Evolutionary conservation across 2,113 vertebrate species (phyloP).

Genomic region (Ochotona curzoniae): DNA sequence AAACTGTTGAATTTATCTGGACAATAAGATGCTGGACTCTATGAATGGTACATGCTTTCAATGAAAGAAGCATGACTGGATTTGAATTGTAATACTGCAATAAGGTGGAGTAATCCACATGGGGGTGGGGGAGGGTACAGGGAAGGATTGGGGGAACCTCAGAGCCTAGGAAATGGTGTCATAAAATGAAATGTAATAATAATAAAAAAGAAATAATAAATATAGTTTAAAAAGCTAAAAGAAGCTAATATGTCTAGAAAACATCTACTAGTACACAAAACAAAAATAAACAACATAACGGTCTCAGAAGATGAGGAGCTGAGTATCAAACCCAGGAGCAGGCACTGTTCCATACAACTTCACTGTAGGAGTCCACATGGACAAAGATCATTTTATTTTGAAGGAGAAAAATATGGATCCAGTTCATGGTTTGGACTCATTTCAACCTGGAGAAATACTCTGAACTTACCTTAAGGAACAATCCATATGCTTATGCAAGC

Average conservation of each 20-base stretch:
- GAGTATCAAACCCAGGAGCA: neutral
- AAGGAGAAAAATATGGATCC: neutral
- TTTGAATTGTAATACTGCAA: too few relatives aligned
- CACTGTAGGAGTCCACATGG: neutral
- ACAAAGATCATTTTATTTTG: neutral
- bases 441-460: neutral
- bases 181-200: too few relatives aligned
- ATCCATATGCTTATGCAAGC: rapidly evolving
- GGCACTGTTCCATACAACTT: neutral
- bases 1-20: too few relatives aligned
- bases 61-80: too few relatives aligned
- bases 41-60: too few relatives aligned
- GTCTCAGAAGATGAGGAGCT: neutral
- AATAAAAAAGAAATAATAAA: too few relatives aligned
- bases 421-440: neutral
- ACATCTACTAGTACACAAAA: neutral
- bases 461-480: neutral
- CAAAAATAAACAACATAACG: neutral
- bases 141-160: too few relatives aligned
- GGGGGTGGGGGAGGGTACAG: too few relatives aligned
- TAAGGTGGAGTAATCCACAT: too few relatives aligned
- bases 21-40: too few relatives aligned
- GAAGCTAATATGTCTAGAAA: neutral
- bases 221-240: too few relatives aligned
- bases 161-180: too few relatives aligned